Conservation (phyloP, 2,888 invertebrate genomes). For the Dasypogon diadema region DNA sequence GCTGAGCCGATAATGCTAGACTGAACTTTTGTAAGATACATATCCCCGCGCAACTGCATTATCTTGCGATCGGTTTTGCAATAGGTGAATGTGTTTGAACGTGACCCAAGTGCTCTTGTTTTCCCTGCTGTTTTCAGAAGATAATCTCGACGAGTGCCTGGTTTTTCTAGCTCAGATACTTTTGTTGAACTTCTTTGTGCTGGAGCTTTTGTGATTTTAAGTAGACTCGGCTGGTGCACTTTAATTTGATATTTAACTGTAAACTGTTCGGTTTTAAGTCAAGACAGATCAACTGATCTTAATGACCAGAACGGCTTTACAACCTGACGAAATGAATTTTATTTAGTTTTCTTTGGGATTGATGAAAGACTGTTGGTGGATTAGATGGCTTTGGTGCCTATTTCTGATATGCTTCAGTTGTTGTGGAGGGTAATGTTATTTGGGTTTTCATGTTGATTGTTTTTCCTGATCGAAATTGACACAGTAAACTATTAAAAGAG, state of each 20-base stretch:
- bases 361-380: conserved; percentile 1
- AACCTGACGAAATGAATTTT: conserved; percentile 24
- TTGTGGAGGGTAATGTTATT: conserved; percentile 1
- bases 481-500: too few relatives aligned
- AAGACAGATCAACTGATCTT: conserved; percentile 37
- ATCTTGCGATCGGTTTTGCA: conserved; percentile 34
- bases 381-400: conserved; percentile 14
- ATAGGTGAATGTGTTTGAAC: conserved; percentile 45
- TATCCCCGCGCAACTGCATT: background rate
- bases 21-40: too few relatives aligned
- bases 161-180: conserved; percentile 5
- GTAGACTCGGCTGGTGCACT: conserved; percentile 14
- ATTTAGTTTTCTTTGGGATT: background rate
- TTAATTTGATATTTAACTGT: conserved; percentile 41
- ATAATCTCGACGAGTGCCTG: background rate
- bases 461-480: too few relatives aligned
- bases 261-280: conserved; percentile 8
- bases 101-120: conserved; percentile 43
- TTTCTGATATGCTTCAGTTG: background rate
- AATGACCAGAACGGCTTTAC: conserved; percentile 22
- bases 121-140: background rate
- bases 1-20: too few relatives aligned
- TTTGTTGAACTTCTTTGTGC: background rate
- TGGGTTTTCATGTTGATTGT: background rate
- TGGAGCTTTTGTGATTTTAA: conserved; percentile 16